Conservation (phyloP, 2,888 invertebrate species). For the Furcula furcula region DNA sequence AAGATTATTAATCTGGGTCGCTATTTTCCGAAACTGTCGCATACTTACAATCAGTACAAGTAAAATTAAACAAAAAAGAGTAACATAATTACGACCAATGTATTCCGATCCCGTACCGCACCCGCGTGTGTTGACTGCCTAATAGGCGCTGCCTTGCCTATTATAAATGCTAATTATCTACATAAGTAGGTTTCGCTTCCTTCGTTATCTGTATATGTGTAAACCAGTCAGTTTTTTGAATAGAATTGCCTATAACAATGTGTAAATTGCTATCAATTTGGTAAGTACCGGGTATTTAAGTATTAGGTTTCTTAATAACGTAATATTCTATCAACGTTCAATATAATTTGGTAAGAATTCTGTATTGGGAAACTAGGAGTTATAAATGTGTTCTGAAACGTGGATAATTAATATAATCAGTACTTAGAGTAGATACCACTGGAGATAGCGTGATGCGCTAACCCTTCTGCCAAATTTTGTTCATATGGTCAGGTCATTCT, state of each 20-base stretch:
- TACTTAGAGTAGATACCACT: too few species aligned
- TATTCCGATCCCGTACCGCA: conserved; percentile 16
- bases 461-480: too few species aligned
- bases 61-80: background rate
- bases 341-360: too few species aligned
- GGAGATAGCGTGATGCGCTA: too few species aligned
- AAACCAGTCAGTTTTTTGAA: conserved; percentile 37
- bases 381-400: too few species aligned
- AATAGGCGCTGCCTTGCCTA: conserved; percentile 55
- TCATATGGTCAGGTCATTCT: too few species aligned
- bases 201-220: conserved; percentile 39
- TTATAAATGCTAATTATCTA: conserved; percentile 63
- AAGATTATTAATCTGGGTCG: too few species aligned
- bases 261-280: conserved; percentile 33
- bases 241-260: conserved; percentile 49
- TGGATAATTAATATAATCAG: too few species aligned
- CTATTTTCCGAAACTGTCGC: too few species aligned
- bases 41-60: too few species aligned
- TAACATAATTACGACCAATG: conserved; percentile 6
- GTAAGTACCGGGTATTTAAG: conserved; percentile 9
- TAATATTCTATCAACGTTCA: too few species aligned
- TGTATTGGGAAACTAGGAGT: too few species aligned
- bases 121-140: conserved; percentile 28
- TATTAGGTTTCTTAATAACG: background rate
- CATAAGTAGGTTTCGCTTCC: conserved; percentile 61